Evolutionary conservation across 2,888 invertebrate genomes (phyloP), one percentile per base, ranked within the genome.

Genomic region (Ophion obscuratus): DNA sequence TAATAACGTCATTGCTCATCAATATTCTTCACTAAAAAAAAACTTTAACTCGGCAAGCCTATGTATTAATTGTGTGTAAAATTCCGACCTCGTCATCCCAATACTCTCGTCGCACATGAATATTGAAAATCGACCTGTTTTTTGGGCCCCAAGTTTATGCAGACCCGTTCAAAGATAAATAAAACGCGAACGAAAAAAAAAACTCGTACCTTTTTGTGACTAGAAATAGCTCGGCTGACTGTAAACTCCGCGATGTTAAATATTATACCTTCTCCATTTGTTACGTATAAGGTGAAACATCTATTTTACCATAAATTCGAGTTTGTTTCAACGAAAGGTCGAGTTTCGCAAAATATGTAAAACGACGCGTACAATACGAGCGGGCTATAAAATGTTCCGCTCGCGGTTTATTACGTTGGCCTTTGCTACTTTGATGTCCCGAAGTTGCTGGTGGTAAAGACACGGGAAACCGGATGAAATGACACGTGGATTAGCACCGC

Each of bases 281-380:
- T 53, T 53, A 5, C 53, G 17, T 11, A 53, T 4, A 53, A 53
- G 17, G 17, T 53, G 53, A 53, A 53, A 53, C 53, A 53, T 53
- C 53, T 5, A 17, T 53, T 53, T 53, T 17, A 17, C 53, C 53
- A 17, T 20, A 20, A 9, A 17, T 40, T 67, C 74, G 11, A 44
- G 20, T 47, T 74, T 27, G 70, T 40, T 81, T 74, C 57, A 57
- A 44, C 27, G 53, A 53, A 53, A 53, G 53, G 53, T 53, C 53
- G 53, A 53, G 17, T 11, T 40, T n/a, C 40, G n/a, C 10, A 36
- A 68, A 53, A 53, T 17, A 17, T 17, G 53, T 53, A 53, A 53
- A 53, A 53, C 53, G 5, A 53, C 3, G 53, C 53, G 14, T 11
- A 11, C 17, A 17, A 17, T 17, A 53, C 53, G 53, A 53, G 14